Evolutionary conservation across 2,888 invertebrate genomes (phyloP), one percentile per base, ranked within the genome.

Genomic region (Leptothorax acervorum): DNA sequence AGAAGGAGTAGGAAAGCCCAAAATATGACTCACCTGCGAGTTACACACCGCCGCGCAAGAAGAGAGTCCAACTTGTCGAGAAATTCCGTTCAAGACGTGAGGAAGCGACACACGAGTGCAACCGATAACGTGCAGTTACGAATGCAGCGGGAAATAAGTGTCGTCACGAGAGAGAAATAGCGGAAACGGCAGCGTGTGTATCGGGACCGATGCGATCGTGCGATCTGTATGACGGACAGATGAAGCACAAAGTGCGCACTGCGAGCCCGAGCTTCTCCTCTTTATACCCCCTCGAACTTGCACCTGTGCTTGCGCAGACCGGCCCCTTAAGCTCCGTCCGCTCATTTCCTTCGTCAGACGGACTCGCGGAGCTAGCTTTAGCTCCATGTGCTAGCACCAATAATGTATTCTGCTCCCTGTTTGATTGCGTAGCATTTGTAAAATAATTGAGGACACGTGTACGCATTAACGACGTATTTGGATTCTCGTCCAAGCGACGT

Each of bases 251-350:
- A 93, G 91, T 93, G 93, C 92, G 92, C 93, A 92, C 91, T 88
- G 91, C 87, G 91, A 89, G 92, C 91, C 87, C 90, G 91, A 88
- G 92, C 92, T 92, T 91, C 93, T 91, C 91, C 93, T 91, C 93
- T 93, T 93, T 93, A 93, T 93, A 93, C 92, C 92, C 92, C 92
- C 92, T 90, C 92, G 92, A 93, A 92, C 91, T 93, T 93, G 91
- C 91, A 93, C 93, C 92, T 93, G 93, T 93, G 92, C 93, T 93
- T 93, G 93, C 93, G 93, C 93, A 93, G 90, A 90, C 83, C 89
- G 88, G 86, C 81, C 87, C 76, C 85, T 85, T 87, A 87, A 88
- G 85, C 88, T 82, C 79, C 55, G 68, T 75, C 82, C 90, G 73
- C 83, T 85, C 70, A 81, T 83, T 85, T 84, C 83, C 83, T 85